A percentile compares a stretch with the other conserved stretches of the same genome.
Evolutionary conservation across 2,888 invertebrate genomes (phyloP).

Genomic region (Ellobium chinense): DNA sequence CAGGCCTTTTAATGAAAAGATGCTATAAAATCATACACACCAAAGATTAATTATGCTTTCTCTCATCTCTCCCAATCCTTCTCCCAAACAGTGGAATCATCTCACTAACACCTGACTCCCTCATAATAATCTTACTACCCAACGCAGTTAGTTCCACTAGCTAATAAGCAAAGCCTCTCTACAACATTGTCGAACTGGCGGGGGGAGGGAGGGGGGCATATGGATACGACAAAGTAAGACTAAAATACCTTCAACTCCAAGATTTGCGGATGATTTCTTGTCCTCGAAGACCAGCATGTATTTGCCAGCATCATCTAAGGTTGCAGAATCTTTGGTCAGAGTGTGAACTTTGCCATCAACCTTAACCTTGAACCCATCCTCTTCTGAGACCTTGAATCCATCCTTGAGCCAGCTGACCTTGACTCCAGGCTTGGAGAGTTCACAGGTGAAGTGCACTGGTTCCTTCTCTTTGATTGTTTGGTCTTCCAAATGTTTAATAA

Average conservation of each 20-base stretch:
- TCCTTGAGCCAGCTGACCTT: constrained; percentile 92
- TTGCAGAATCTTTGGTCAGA: constrained; percentile 67
- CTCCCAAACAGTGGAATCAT: too few relatives aligned
- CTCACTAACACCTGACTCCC: too few relatives aligned
- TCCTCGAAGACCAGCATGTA: constrained; percentile 69
- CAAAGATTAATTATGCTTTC: too few relatives aligned
- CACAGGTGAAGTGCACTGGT: constrained; percentile 90
- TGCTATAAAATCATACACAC: too few relatives aligned
- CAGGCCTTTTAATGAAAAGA: too few relatives aligned
- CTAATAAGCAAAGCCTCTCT: too few relatives aligned
- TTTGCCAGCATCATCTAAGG: constrained; percentile 70
- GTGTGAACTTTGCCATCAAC: constrained; percentile 83
- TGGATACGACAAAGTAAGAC: too few relatives aligned
- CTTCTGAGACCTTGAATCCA: constrained; percentile 89
- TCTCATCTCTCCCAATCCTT: too few relatives aligned
- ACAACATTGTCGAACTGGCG: too few relatives aligned
- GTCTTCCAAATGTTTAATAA: constrained; percentile 59
- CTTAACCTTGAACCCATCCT: constrained; percentile 88
- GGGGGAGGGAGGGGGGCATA: too few relatives aligned
- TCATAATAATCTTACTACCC: too few relatives aligned
- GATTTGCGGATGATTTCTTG: constrained; percentile 68
- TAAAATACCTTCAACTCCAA: constrained; percentile 70
- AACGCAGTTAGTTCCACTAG: too few relatives aligned
- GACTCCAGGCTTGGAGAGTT: constrained; percentile 95
- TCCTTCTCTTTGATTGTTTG: constrained; percentile 60